Evolutionary conservation across 1,140 invertebrate genomes (phyloP), one percentile per base, ranked within the genome.

Genomic region (Bombus waltoni): DNA sequence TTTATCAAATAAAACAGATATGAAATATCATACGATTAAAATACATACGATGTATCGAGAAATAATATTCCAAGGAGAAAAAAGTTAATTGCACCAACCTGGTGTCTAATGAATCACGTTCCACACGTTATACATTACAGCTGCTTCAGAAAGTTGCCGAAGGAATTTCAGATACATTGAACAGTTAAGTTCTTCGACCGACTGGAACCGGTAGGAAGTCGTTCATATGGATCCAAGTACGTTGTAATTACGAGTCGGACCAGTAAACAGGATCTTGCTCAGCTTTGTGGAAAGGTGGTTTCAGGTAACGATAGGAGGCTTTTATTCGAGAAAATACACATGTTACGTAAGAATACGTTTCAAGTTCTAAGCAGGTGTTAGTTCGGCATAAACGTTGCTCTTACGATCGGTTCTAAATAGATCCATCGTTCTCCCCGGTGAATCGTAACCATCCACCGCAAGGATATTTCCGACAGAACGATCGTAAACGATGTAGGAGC

Each of bases 271-370:
- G 81, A 68, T 57, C 59, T n/a, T 66, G 57, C 25, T 47, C 81
- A 32, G 59, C 15, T 40, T n/a, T 66, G 72, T 66, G 65, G 59
- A 74, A 47, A 35, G 47, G n/a, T 35, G 28, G 11, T 40, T 59
- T 9, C 47, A 11, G 18, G 35, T 47, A 44, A 38, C 22, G 47
- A 35, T 25, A 62, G 15, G 28, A 25, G n/a, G 18, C 28, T 40
- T 32, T 65, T 25, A 35, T 75, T 68, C 35, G 25, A 10, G 65
- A 68, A 78, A 68, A 81, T 59, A 28, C 72, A 65, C 76, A 10
- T 22, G 87, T 88, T 88, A 81, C 73, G 35, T 85, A 81, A 88
- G 70, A 81, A 78, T 68, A 77, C 76, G 81, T 76, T 70, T 47
- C 62, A 44, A 42, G 59, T 74, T 66, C 42, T 6, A 65, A 66